Evolutionary conservation across 2,113 vertebrate species (phyloP).

Genomic region (Dinomys branickii): DNA sequence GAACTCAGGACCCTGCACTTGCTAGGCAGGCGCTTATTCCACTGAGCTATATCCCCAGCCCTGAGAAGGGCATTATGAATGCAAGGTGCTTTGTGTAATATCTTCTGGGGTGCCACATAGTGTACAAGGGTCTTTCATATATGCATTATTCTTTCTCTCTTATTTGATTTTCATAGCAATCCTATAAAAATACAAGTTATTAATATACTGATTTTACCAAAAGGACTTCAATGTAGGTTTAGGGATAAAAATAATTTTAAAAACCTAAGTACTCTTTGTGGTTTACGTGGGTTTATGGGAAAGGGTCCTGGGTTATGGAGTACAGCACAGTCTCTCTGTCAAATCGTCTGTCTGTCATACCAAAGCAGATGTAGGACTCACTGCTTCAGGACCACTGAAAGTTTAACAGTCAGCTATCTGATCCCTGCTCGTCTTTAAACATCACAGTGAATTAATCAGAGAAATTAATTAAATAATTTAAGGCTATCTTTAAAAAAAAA

Average conservation of each 20-base stretch:
- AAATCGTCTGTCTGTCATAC: not conserved
- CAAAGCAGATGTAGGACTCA: slow-evolving; percentile 44
- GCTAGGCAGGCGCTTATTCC: no score
- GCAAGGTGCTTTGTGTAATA: not conserved
- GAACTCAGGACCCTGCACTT: no score
- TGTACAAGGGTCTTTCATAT: not conserved
- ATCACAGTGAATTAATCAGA: slow-evolving; percentile 76
- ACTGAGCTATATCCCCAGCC: no score
- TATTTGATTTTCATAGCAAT: not conserved
- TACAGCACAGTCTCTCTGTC: not conserved
- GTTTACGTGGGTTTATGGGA: not conserved
- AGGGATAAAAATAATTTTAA: not conserved
- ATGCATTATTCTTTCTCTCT: not conserved
- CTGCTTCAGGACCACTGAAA: slow-evolving; percentile 37
- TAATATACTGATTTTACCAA: slow-evolving; percentile 30
- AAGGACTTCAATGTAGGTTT: not conserved
- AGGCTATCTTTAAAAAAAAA: slow-evolving; percentile 71
- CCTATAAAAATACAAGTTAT: not conserved
- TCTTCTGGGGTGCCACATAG: not conserved
- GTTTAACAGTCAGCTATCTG: slow-evolving; percentile 69
- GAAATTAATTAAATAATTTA: slow-evolving; percentile 79
- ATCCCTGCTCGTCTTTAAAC: slow-evolving; percentile 75
- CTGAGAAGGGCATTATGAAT: not conserved
- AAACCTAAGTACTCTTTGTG: not conserved
- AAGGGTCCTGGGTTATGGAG: not conserved